Conservation (phyloP, 2,797 vertebrate genomes). For the Myotis myotis region DNA sequence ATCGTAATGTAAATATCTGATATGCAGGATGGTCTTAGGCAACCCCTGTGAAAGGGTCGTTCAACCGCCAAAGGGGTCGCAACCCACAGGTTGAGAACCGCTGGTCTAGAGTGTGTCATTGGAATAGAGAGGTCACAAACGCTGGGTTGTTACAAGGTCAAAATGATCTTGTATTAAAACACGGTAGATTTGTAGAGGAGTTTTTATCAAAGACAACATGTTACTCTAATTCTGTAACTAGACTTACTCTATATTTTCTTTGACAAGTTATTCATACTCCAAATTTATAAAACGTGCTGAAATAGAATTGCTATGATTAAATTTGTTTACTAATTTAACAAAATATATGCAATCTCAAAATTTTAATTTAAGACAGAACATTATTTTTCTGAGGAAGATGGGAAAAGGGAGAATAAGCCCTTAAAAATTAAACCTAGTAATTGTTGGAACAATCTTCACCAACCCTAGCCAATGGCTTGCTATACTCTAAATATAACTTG, state of each 20-base stretch:
- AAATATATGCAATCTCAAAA: constrained; percentile 4
- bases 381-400: constrained; percentile 27
- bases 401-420: background rate
- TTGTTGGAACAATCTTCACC: constrained; percentile 12
- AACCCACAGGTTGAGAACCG: no score
- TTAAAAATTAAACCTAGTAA: constrained; percentile 59
- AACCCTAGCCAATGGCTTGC: constrained; percentile 25
- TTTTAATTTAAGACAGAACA: constrained; percentile 12
- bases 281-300: constrained; percentile 37
- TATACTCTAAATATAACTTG: constrained; percentile 65
- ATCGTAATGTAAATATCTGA: no score
- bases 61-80: no score
- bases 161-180: background rate
- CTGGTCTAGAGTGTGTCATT: background rate
- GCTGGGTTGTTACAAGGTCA: background rate
- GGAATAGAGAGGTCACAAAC: background rate
- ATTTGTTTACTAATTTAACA: constrained; percentile 54
- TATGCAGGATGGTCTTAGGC: no score
- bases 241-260: constrained; percentile 21
- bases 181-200: background rate
- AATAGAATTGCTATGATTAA: constrained; percentile 42
- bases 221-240: background rate
- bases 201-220: background rate
- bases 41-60: no score
- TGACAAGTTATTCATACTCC: background rate